Evolutionary conservation across 2,888 invertebrate genomes (phyloP), one percentile per base, ranked within the genome.

Genomic region (Buathra laborator): DNA sequence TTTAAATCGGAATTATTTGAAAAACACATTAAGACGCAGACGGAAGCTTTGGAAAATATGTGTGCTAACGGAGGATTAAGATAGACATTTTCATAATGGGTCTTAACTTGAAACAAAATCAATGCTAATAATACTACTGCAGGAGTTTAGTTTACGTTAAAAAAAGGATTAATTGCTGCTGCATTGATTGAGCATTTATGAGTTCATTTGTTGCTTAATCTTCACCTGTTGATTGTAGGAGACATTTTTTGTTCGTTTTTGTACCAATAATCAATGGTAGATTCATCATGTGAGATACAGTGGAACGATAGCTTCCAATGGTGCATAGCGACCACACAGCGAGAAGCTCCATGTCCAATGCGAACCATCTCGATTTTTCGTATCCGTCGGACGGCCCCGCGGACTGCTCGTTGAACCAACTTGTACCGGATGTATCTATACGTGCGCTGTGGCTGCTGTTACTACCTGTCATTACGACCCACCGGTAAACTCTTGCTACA

Each of bases 371-470:
- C 44, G 79, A 85, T 85, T 82, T 85, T 48, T 85, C 79, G 79
- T 79, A 85, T 82, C 79, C 79, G 78, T 70, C 81, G 81, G 79
- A 75, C 77, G 72, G 77, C 70, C 68, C 14, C 48, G 62, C 62
- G 51, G 46, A 59, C 74, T 67, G 75, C 62, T 70, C 68, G 51
- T 48, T 53, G 78, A 75, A 75, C 81, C 74, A 75, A 79, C 82
- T 74, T 76, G 85, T 67, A 79, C 85, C 85, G 85, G 85, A 85
- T 85, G 85, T 79, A 76, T 85, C 75, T 85, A 85, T 85, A 82
- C 79, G 75, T 79, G 78, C 77, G 74, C 77, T 78, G 78, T 64
- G 70, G 84, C 81, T 66, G 78, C 81, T 79, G 68, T 67, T 81
- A 79, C 85, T 82, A 85, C 85, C 85, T 85, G 85, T 85, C 85